Conservation (phyloP, 2,888 invertebrate species). For the Lasioglossum marginatum region DNA sequence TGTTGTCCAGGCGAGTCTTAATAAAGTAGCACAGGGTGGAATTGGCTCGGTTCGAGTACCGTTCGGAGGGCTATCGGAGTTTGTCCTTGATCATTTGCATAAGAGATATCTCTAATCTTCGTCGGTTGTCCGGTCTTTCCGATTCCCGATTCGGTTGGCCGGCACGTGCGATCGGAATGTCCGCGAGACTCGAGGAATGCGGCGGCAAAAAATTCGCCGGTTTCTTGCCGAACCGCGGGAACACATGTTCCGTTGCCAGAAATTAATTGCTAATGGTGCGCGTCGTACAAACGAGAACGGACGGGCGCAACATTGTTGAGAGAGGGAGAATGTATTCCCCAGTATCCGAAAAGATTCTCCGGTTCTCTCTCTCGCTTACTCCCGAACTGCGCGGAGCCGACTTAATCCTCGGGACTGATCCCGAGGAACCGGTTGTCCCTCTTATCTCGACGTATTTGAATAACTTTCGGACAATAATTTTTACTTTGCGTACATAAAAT, state of each 20-base stretch:
- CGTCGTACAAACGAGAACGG: constrained; percentile 48
- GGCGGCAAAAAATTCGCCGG: constrained; percentile 26
- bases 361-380: constrained; percentile 30
- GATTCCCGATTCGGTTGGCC: neutral
- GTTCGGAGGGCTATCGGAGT: neutral
- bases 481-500: constrained; percentile 57
- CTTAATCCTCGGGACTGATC: constrained; percentile 45
- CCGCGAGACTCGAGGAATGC: constrained; percentile 1
- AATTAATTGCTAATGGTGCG: constrained; percentile 63
- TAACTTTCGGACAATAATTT: constrained; percentile 68
- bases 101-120: constrained; percentile 2
- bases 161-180: neutral
- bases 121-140: neutral
- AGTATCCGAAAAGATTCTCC: constrained; percentile 19
- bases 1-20: neutral
- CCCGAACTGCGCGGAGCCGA: constrained; percentile 23
- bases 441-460: constrained; percentile 66
- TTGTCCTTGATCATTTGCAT: neutral
- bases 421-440: constrained; percentile 69
- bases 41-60: neutral
- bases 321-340: constrained; percentile 55
- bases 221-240: constrained; percentile 41
- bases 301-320: constrained; percentile 65
- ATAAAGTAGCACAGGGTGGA: neutral
- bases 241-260: constrained; percentile 45